phyloP scores from a whole-genome alignment of 2,113 vertebrate genomes.

The rat (Rattus norvegicus) region GRCr8 NC_086023.1:49015001-49015500 shows the following conservation, averaged over 20 bases:
- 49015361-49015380: not conserved
- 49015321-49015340: not conserved
- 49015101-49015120: not conserved
- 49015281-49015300: not conserved
- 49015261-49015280: not conserved
- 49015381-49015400: not conserved
- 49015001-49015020: not conserved
- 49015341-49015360: not conserved
- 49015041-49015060: not conserved
- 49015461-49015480: not conserved
- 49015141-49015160: not conserved
- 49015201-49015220: not conserved
- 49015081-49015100: not conserved
- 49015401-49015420: not conserved
- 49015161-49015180: not conserved
- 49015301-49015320: not conserved
- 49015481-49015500: not conserved
- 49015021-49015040: not conserved
- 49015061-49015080: not conserved
- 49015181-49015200: not conserved
- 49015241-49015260: not conserved
- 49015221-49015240: not conserved
- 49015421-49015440: not conserved
- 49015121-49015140: not conserved
- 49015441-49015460: slow-evolving; percentile 26